Conservation (phyloP, 92 coral and sea anemone species). For the Porites divaricata region DNA sequence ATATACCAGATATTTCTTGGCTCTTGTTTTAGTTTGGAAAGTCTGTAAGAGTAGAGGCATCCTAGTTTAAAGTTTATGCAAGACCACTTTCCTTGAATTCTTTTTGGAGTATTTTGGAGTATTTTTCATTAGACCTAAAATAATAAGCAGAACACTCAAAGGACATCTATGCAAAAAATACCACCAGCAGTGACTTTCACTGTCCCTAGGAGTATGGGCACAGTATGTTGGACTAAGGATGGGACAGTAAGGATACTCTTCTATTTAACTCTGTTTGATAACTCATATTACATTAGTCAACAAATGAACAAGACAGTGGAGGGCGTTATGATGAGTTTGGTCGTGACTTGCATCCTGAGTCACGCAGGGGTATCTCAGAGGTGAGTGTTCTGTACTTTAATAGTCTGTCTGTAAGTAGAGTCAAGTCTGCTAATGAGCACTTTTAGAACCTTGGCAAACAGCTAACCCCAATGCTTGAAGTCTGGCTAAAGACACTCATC, state of each 20-base stretch:
- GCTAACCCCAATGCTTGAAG: too few relatives aligned
- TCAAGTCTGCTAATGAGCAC: too few relatives aligned
- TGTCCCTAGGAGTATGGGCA: too few relatives aligned
- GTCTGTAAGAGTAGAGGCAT: not conserved
- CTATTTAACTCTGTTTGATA: slow-evolving; percentile 63
- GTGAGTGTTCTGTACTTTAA: slow-evolving; percentile 44
- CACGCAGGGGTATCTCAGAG: slow-evolving; percentile 55
- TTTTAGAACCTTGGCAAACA: too few relatives aligned
- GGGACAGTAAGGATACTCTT: not conserved
- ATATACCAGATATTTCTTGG: not conserved
- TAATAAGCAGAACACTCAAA: too few relatives aligned
- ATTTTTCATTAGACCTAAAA: too few relatives aligned
- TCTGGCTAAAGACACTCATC: too few relatives aligned
- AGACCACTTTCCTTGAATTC: not conserved
- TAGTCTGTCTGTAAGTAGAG: too few relatives aligned
- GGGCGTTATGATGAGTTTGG: slow-evolving; percentile 82
- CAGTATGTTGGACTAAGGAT: too few relatives aligned
- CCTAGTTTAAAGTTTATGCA: not conserved
- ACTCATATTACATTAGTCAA: slow-evolving; percentile 67
- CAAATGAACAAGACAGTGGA: slow-evolving; percentile 63
- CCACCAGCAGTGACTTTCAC: too few relatives aligned
- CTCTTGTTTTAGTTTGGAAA: not conserved
- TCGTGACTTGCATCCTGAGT: slow-evolving; percentile 79
- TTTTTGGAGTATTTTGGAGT: not conserved
- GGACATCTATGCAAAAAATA: too few relatives aligned